Percentiles rank a stretch among this genome's conserved stretches.
Evolutionary conservation across 2,113 vertebrate species (phyloP).

Genomic region (Eira barbara): DNA sequence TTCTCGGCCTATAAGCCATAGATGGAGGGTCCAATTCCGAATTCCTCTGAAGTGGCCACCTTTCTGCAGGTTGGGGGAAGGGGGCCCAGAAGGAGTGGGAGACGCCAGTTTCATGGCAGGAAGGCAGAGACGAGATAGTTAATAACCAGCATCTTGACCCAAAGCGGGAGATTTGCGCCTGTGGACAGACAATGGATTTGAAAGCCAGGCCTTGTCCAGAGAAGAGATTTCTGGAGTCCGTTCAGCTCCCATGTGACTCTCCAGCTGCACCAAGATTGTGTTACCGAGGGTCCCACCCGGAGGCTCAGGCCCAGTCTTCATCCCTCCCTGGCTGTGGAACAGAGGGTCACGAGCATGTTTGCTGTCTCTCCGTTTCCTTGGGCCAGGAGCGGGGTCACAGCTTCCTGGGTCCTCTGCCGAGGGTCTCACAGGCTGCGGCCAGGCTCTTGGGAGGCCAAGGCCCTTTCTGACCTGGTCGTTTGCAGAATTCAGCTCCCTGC

Average conservation of each 20-base stretch:
- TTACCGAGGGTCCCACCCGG: background rate
- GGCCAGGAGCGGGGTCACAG: background rate
- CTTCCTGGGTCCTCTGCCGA: background rate
- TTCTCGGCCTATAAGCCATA: background rate
- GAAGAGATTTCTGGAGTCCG: background rate
- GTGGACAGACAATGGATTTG: background rate
- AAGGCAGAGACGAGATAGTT: too few relatives aligned
- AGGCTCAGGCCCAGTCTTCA: background rate
- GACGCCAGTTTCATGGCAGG: background rate
- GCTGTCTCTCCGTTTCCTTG: fast-evolving
- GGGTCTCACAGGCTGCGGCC: background rate
- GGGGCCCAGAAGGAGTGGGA: background rate
- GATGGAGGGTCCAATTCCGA: background rate
- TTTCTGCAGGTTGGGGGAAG: background rate
- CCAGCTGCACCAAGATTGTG: background rate
- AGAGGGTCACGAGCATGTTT: background rate
- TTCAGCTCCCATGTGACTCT: background rate
- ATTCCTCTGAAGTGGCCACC: background rate
- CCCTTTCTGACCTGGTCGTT: background rate
- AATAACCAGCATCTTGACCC: background rate
- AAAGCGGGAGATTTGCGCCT: background rate
- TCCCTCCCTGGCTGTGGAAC: background rate
- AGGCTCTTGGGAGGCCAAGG: background rate
- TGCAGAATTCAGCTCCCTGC: background rate
- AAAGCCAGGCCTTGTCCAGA: background rate